phyloP scores from a whole-genome alignment of 2,888 invertebrate species.

The Lasioglossum oenotherae region DNA sequence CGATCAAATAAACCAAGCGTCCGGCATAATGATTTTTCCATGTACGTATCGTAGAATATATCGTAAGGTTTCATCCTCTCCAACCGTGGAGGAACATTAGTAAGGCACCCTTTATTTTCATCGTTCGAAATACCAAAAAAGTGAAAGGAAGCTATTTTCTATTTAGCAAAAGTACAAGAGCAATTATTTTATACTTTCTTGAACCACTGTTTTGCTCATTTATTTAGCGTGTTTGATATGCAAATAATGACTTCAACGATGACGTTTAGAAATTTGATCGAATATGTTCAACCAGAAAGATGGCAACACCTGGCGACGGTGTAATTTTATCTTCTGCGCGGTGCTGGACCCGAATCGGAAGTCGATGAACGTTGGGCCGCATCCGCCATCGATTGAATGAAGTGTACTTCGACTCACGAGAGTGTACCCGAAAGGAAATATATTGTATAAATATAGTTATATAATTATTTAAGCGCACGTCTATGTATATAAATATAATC shows the following conservation, averaged over 20 bases:
- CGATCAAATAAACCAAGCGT: neutral
- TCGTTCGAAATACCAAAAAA: neutral
- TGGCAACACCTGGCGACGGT: neutral
- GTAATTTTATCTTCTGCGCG: constrained; percentile 16
- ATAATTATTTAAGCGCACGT: constrained; percentile 53
- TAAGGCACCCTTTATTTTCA: neutral
- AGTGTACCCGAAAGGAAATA: constrained; percentile 42
- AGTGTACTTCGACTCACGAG: constrained; percentile 22
- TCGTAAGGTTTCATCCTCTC: neutral
- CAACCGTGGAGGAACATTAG: too few relatives aligned
- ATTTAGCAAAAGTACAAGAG: neutral
- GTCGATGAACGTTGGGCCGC: constrained; percentile 28
- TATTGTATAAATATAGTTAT: constrained; percentile 59
- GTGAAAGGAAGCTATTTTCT: neutral
- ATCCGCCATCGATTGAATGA: constrained; percentile 21
- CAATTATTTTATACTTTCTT: neutral
- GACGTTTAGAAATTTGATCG: neutral
- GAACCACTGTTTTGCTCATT: neutral
- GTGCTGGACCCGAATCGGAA: neutral
- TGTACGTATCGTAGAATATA: neutral
- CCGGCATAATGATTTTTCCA: neutral
- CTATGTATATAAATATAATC: constrained; percentile 34
- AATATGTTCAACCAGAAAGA: neutral
- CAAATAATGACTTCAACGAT: neutral
- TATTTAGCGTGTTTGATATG: too few relatives aligned